Base-by-base conservation (phyloP, 2,797 vertebrate genomes). In the Eulemur rubriventer region DNA sequence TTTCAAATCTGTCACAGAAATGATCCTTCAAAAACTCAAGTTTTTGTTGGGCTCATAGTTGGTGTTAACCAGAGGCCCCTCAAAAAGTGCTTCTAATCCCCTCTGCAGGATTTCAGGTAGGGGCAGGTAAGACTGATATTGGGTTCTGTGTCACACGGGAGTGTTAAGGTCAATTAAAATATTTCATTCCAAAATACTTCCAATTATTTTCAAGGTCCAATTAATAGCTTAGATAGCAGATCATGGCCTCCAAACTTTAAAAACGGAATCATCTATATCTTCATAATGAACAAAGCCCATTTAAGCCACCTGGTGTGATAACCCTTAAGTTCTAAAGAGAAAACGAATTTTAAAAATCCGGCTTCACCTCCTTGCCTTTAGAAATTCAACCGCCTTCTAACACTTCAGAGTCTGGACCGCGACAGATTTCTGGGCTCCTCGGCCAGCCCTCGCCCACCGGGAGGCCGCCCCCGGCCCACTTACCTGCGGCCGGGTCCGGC, bases 401-500 rank as follows among this genome's bases (percentile, higher is more conserved):
- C 63, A 65, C 63, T 65, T 18, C 24, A 18, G 33, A 18, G 33
- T n/a, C 63, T n/a, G 63, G 33, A 17, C 63, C 30, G 16, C 63
- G 63, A n/a, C 33, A 16, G 16, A 65, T 33, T 12, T 17, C 63
- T 8, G 63, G 14, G 33, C 14, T 65, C 63, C 63, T 33, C 6
- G 9, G 30, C 61, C 61, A 63, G 61, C 33, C 20, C 33, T 13
- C 18, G 33, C 6, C 48, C 20, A 22, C 22, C 1, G n/a, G 22
- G 50, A 13, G 35, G 12, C n/a, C 24, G n/a, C 30, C n/a, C 20
- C 20, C 14, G 3, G 26, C 13, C 22, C 35, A 18, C 92, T 88
- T 67, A 98, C 97, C 97, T 85, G 95, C 26, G 4, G 67, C 46
- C 3, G 57, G 30, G 46, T 46, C 93, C 0, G 95, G 11, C 81